Conservation (phyloP, 2,888 invertebrate species). For the Parelbella ahira region DNA sequence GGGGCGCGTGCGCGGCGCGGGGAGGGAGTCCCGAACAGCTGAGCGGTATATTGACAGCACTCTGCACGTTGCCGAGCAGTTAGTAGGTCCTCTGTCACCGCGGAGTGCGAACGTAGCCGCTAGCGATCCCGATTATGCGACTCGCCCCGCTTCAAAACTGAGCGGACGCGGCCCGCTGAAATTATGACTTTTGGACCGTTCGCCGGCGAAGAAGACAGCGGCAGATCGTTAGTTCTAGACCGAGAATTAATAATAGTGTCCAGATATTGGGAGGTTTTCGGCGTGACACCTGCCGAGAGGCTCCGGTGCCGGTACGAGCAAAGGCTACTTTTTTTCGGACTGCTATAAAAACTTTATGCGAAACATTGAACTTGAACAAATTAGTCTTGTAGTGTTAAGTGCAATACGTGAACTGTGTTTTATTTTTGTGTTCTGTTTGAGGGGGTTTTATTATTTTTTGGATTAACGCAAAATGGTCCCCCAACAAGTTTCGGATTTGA, state of each 20-base stretch:
- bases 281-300: constrained; percentile 66
- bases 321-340: constrained; percentile 54
- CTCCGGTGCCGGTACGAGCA: constrained; percentile 52
- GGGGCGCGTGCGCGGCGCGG: constrained; percentile 55
- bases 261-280: constrained; percentile 73
- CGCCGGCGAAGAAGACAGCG: constrained; percentile 69
- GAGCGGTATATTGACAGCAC: constrained; percentile 81
- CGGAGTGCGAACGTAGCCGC: constrained; percentile 74
- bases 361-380: constrained; percentile 49
- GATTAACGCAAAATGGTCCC: constrained; percentile 84
- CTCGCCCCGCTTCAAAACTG: constrained; percentile 71
- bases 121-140: constrained; percentile 58
- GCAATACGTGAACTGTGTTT: constrained; percentile 76
- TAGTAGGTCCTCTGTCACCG: constrained; percentile 79
- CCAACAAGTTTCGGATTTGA: constrained; percentile 83
- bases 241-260: constrained; percentile 76
- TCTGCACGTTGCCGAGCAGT: constrained; percentile 75
- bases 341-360: constrained; percentile 49
- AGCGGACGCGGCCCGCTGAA: constrained; percentile 71
- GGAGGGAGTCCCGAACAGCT: constrained; percentile 78
- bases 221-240: constrained; percentile 69
- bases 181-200: constrained; percentile 79
- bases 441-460: constrained; percentile 49
- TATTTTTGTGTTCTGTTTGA: constrained; percentile 57
- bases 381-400: constrained; percentile 56